phyloP scores from a whole-genome alignment of 2,888 invertebrate genomes.

The Taphrorychus bicolor region DNA sequence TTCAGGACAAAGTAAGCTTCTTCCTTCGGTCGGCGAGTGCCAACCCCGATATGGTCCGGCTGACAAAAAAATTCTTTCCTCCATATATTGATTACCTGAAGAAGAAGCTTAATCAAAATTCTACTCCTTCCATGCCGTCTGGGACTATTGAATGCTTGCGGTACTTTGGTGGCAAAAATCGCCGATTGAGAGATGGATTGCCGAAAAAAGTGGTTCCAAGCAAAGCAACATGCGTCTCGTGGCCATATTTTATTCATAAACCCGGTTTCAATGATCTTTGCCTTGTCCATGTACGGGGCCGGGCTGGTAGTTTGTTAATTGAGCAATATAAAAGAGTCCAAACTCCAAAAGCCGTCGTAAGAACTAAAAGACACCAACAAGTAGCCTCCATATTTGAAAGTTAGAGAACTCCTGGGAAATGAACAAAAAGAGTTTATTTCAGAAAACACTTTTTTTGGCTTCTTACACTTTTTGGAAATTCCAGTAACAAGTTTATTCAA shows the following conservation, averaged over 20 bases:
- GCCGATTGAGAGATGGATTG: not conserved
- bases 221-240: not conserved
- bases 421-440: no score
- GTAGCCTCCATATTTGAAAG: no score
- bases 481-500: no score
- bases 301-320: no score
- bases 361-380: no score
- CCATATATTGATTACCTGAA: not conserved
- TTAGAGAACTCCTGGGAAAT: no score
- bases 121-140: not conserved
- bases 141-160: not conserved
- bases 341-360: no score
- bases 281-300: no score
- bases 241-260: conserved; percentile 7
- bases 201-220: not conserved
- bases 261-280: not conserved
- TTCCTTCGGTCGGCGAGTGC: not conserved
- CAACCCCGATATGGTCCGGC: not conserved
- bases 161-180: not conserved
- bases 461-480: no score
- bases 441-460: no score
- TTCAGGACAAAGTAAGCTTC: not conserved
- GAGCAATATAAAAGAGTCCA: no score
- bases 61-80: not conserved
- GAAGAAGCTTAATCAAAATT: not conserved